A percentile compares a stretch with the other conserved stretches of the same genome.
phyloP scores from a whole-genome alignment of 2,888 invertebrate species.

The Invenusta paracnida region DNA sequence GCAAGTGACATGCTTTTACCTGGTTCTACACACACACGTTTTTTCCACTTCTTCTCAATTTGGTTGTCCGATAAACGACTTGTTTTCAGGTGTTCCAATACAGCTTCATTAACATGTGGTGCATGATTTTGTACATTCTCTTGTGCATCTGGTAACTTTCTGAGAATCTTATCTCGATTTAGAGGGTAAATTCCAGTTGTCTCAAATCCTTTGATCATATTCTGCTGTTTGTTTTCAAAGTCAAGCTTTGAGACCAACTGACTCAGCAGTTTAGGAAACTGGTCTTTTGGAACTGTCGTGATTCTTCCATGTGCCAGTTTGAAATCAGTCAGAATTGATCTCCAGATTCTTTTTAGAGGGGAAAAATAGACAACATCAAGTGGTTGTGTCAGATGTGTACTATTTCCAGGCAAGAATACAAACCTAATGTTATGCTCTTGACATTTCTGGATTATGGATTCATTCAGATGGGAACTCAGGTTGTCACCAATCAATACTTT shows the following conservation, averaged over 20 bases:
- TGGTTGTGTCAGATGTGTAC: conserved; percentile 52
- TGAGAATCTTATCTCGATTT: conserved; percentile 5
- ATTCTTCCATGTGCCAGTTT: not conserved
- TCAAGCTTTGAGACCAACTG: not conserved
- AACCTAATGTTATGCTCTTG: conserved; percentile 3
- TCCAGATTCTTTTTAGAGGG: conserved; percentile 41
- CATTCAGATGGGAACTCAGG: not conserved
- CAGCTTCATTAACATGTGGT: conserved; percentile 17
- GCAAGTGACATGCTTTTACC: not conserved
- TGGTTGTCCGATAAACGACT: not conserved
- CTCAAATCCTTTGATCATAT: conserved; percentile 37
- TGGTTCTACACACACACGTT: not conserved
- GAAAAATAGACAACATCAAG: conserved; percentile 46
- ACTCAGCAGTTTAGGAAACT: not conserved
- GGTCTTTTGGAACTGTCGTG: not conserved
- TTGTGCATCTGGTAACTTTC: not conserved
- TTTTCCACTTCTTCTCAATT: not conserved
- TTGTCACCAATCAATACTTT: conserved; percentile 4
- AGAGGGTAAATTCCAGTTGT: conserved; percentile 37
- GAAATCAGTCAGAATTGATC: conserved; percentile 45
- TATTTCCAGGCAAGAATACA: conserved; percentile 52
- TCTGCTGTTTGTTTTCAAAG: not conserved
- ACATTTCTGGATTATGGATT: not conserved
- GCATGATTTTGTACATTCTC: too few species aligned
- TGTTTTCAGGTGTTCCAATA: not conserved